Evolutionary conservation across 2,797 vertebrate genomes (phyloP).

Genomic region (Neomorphus geoffroyi): DNA sequence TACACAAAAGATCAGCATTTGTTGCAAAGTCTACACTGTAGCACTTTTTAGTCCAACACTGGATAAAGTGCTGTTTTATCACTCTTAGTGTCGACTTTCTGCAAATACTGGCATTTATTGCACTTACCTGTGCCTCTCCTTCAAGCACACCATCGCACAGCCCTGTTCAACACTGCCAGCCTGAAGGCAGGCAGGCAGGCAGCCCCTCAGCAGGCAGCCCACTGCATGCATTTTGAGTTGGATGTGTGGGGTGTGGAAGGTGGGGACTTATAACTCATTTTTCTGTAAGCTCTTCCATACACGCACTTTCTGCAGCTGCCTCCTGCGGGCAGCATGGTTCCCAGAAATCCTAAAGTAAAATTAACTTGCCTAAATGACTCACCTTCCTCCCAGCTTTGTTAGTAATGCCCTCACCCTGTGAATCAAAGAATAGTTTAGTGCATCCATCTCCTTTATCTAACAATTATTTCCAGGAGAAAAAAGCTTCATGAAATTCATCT

Average conservation of each 20-base stretch:
- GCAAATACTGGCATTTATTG: not conserved
- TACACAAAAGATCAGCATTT: constrained; percentile 74
- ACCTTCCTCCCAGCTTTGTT: not conserved
- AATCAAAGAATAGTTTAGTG: not conserved
- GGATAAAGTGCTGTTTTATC: not conserved
- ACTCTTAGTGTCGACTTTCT: not conserved
- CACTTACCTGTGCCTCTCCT: not conserved
- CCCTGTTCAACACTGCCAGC: not conserved
- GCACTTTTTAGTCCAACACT: constrained; percentile 89
- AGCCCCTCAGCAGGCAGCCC: not conserved
- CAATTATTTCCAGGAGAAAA: not conserved
- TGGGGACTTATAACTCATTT: not conserved
- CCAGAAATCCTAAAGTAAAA: not conserved
- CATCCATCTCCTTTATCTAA: not conserved
- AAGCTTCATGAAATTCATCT: not conserved
- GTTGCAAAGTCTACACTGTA: constrained; percentile 83
- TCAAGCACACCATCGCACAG: not conserved
- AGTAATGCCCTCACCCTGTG: not conserved
- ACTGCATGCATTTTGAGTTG: fast-evolving
- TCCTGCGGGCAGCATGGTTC: not conserved
- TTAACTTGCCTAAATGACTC: not conserved
- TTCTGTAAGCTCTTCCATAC: not conserved
- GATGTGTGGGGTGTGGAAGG: not conserved
- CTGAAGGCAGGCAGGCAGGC: not conserved
- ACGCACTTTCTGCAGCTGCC: not conserved